Evolutionary conservation across 64 coral and sea anemone species (phyloP).

Genomic region (Porites australiensis): DNA sequence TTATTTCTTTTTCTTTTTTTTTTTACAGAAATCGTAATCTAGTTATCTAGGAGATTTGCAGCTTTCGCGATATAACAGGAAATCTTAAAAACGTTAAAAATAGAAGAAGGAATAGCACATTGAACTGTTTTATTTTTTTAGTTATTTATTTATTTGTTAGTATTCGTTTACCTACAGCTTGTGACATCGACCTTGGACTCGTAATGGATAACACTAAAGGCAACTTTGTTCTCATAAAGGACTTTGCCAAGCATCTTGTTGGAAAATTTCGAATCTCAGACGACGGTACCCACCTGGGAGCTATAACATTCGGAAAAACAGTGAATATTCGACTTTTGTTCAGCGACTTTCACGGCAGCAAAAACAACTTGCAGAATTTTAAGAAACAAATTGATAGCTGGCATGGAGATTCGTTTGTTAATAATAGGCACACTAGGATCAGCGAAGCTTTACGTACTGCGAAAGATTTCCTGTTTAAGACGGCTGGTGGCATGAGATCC

Average conservation of each 20-base stretch:
- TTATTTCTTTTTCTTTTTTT: too few relatives aligned
- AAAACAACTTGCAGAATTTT: neutral
- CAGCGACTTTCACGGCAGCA: neutral
- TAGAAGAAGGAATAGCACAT: too few relatives aligned
- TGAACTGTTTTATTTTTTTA: too few relatives aligned
- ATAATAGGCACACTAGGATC: neutral
- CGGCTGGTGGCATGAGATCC: neutral
- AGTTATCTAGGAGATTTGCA: too few relatives aligned
- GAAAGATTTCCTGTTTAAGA: neutral
- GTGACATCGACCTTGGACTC: neutral
- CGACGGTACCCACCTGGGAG: constrained; percentile 5
- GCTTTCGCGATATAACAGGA: too few relatives aligned
- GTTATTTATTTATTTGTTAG: too few relatives aligned
- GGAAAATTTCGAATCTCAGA: neutral
- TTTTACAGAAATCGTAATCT: too few relatives aligned
- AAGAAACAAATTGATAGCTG: neutral
- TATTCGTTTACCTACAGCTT: neutral
- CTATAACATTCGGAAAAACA: neutral
- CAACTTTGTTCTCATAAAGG: neutral
- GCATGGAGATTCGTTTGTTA: neutral
- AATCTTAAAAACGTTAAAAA: too few relatives aligned
- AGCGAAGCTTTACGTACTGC: neutral
- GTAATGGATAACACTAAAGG: neutral
- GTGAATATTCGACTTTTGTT: neutral
- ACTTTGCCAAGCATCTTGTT: neutral